A percentile compares a stretch with the other conserved stretches of the same genome.
These are phyloP conservation scores for Ctenomys sociabilis DNA, from an alignment of 2,113 vertebrate species.

Conservation along the genomic window DNA sequence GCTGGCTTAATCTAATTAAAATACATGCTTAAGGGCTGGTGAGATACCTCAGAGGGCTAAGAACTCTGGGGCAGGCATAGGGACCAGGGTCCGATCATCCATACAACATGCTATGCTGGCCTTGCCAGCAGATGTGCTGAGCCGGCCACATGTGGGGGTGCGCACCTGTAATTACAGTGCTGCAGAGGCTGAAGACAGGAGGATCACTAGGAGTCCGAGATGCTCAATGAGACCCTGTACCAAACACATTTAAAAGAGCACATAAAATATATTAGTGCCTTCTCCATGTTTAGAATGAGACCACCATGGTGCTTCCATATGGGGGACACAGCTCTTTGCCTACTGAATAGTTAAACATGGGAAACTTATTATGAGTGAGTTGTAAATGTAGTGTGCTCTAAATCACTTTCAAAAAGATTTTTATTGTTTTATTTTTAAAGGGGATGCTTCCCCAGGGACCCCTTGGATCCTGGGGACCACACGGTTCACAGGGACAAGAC, in stretches of 20 bases:
- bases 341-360: neutral
- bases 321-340: neutral
- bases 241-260: no score
- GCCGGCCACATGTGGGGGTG: no score
- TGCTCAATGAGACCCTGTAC: no score
- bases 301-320: neutral
- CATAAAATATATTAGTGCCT: neutral
- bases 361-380: neutral
- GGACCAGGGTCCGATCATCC: no score
- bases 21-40: neutral
- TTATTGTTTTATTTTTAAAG: conserved; percentile 30
- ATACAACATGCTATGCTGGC: no score
- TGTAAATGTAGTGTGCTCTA: neutral
- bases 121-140: no score
- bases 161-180: no score
- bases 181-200: no score
- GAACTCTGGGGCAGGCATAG: no score
- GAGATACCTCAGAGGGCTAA: no score
- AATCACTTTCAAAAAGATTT: neutral
- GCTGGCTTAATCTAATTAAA: neutral
- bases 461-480: neutral
- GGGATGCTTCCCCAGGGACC: neutral
- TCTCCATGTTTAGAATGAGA: neutral
- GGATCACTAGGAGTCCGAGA: no score
- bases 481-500: conserved; percentile 12